phyloP scores from a whole-genome alignment of 64 coral and sea anemone species.

The Hydrozoanthus tunicans region DNA sequence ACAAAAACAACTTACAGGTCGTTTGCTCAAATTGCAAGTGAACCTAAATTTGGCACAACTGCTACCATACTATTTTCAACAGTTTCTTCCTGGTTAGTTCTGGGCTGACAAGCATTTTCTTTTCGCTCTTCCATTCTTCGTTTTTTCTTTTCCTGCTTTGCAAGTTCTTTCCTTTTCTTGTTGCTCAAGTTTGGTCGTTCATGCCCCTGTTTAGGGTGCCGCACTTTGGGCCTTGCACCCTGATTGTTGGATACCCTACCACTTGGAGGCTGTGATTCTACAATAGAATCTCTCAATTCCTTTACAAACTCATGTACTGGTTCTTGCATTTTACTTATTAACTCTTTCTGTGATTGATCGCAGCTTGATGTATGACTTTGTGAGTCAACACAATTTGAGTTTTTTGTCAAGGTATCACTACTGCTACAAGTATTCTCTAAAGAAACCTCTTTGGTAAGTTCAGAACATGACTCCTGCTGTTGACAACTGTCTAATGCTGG shows the following conservation, averaged over 20 bases:
- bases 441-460: background rate
- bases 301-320: slow-evolving; percentile 26
- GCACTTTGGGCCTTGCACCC: slow-evolving; percentile 78
- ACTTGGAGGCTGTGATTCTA: background rate
- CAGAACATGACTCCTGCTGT: background rate
- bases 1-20: too few species aligned
- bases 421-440: background rate
- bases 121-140: slow-evolving; percentile 72
- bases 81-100: background rate
- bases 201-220: slow-evolving; percentile 18
- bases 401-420: background rate
- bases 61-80: background rate
- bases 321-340: background rate
- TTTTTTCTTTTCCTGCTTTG: slow-evolving; percentile 95
- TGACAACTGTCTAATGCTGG: background rate
- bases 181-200: slow-evolving; percentile 63
- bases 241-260: slow-evolving; percentile 1
- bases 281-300: slow-evolving; percentile 3
- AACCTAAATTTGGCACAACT: slow-evolving; percentile 68
- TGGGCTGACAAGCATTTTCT: slow-evolving; percentile 11
- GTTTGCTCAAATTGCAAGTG: slow-evolving; percentile 61
- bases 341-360: background rate
- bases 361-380: background rate
- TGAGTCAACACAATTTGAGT: background rate
- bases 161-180: slow-evolving; percentile 93